Base-by-base conservation (phyloP, 2,888 invertebrate species). In the Miltochrista miniata region DNA sequence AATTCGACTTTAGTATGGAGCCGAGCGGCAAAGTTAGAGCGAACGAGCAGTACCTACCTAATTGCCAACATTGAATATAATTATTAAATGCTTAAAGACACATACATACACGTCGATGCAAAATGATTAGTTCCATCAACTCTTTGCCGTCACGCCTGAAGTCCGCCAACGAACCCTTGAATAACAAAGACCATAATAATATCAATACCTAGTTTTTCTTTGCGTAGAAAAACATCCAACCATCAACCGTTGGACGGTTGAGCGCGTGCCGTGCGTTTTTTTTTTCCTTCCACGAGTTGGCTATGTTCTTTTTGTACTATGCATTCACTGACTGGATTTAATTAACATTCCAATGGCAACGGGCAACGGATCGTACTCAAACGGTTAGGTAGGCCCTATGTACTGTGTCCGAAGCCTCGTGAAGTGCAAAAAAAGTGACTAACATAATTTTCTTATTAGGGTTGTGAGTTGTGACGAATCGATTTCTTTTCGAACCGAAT, bases 191-290 rank as follows among this genome's bases (percentile, higher is more conserved):
- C 34, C 15, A 24, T n/a, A n/a, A 33, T 44, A 48, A 15, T 39
- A 38, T 15, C 30, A 5, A 39, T 36, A 24, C 30, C 30, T 18
- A 45, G 35, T 50, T 50, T 50, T 50, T 50, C 40, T 45, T 40
- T 13, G 34, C 0, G 7, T 33, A 45, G n/a, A 36, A 44, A 52
- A 43, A 35, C 48, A 15, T 8, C 12, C 13, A 48, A 24, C 7
- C 31, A 29, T 36, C 43, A 52, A 34, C 44, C 66, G 66, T 58
- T 67, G 64, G 53, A 51, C 62, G 64, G 64, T 59, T 70, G 51
- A 46, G 69, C 83, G 81, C 82, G 85, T 83, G 85, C 81, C 76
- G 60, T 48, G 54, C 82, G 83, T 87, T 84, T 84, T 87, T 87
- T 87, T 72, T 86, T 85, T 79, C 54, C 55, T 57, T 62, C 61